These are phyloP conservation scores for Crotalus horridus DNA, from an alignment of 2,113 vertebrate species.

Conservation along the genomic window DNA sequence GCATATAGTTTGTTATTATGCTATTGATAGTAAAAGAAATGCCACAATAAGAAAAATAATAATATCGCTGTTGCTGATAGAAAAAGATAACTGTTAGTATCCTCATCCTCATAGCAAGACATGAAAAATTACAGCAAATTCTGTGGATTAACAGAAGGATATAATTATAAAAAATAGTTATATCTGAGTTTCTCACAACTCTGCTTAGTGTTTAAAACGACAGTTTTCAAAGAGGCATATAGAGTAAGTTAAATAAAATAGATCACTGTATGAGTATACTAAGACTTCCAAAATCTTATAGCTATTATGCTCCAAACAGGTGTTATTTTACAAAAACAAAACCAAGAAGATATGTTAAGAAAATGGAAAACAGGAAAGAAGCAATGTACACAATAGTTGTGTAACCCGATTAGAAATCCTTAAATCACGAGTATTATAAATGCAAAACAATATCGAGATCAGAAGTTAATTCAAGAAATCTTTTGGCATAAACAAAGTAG, in stretches of 20 bases:
- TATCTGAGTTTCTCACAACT: conserved; percentile 22
- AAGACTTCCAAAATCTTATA: conserved; percentile 39
- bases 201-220: conserved; percentile 10
- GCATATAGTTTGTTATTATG: neutral
- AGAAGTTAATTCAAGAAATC: conserved; percentile 45
- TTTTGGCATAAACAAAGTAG: conserved; percentile 44
- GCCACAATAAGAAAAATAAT: conserved; percentile 18
- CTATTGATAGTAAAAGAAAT: conserved; percentile 35
- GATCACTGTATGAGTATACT: conserved; percentile 21
- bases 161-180: neutral
- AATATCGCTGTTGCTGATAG: neutral
- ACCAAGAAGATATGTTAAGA: conserved; percentile 17
- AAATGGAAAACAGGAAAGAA: conserved; percentile 26
- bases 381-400: conserved; percentile 2
- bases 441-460: conserved; percentile 15
- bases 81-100: neutral
- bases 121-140: neutral
- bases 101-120: neutral
- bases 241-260: conserved; percentile 26
- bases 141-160: neutral
- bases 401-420: neutral
- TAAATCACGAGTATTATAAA: conserved; percentile 27
- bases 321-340: neutral
- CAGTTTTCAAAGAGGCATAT: conserved; percentile 23
- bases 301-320: conserved; percentile 23